Conservation (phyloP, 1,140 invertebrate genomes). For the Octopus sinensis region DNA sequence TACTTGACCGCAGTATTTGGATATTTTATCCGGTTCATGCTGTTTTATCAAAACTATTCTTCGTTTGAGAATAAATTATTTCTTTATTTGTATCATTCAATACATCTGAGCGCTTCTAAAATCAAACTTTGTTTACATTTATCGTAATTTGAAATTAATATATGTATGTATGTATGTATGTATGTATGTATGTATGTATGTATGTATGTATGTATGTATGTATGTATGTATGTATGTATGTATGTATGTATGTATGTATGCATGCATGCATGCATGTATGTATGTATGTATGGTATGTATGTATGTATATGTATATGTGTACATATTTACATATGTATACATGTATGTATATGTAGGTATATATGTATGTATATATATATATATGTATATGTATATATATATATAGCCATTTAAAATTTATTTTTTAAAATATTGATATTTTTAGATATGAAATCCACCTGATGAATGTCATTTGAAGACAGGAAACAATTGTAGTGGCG, state of each 20-base stretch:
- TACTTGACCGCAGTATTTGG: too few relatives aligned
- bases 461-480: not conserved
- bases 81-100: too few relatives aligned
- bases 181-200: not conserved
- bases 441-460: not conserved
- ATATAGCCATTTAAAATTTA: not conserved
- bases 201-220: not conserved
- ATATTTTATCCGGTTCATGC: too few relatives aligned
- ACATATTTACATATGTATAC: not conserved
- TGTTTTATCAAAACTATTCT: too few relatives aligned
- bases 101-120: too few relatives aligned
- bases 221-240: not conserved
- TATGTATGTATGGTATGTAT: not conserved
- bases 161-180: not conserved
- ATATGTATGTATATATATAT: not conserved
- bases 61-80: too few relatives aligned
- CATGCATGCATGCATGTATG: not conserved
- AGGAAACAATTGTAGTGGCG: not conserved
- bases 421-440: not conserved
- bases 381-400: not conserved
- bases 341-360: not conserved
- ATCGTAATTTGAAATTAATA: too few relatives aligned
- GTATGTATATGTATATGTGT: not conserved
- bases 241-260: not conserved
- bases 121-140: too few relatives aligned